Evolutionary conservation across 2,113 vertebrate genomes (phyloP), one percentile per base, ranked within the genome.

Genomic region (Symphodus melops): DNA sequence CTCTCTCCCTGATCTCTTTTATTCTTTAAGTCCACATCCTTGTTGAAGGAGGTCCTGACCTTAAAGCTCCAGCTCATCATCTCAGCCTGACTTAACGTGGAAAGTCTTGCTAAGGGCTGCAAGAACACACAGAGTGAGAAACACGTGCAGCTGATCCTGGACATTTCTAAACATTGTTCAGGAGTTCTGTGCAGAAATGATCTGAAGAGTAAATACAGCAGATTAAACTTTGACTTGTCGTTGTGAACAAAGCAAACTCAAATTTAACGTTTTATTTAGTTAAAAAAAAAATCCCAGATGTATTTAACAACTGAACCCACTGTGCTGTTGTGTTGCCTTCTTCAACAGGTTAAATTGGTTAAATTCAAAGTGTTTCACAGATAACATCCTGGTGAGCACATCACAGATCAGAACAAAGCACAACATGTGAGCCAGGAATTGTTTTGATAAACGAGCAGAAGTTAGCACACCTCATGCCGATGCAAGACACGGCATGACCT

Each of bases 401-500:
- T 41, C 33, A 7, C 28, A 70, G 19, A 46, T 16, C 8, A 39
- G 33, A 52, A 69, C 52, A 77, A 36, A 77, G 42, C 1, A 14
- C 9, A 3, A 11, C 46, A 16, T 77, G 20, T 42, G 19, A 67
- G n/a, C 23, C 51, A 59, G 48, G 54, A 20, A 49, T 68, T 84
- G 83, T 71, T 82, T 71, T 74, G 28, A 68, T 67, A 44, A 48
- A 52, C 55, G 48, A 76, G n/a, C 17, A 70, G 56, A 33, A 53
- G 33, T 59, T 63, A 68, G 55, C 81, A 44, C 17, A 74, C 48
- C 67, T 85, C 75, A 67, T 82, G 42, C 71, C 6, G 13, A 74
- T 80, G 56, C 87, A 89, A 87, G 90, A 88, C 69, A 0, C 62
- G 63, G 84, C 90, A 87, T 58, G 84, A 86, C 36, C 41, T 17